phyloP scores from a whole-genome alignment of 2,888 invertebrate genomes.

The Globia sparganii region DNA sequence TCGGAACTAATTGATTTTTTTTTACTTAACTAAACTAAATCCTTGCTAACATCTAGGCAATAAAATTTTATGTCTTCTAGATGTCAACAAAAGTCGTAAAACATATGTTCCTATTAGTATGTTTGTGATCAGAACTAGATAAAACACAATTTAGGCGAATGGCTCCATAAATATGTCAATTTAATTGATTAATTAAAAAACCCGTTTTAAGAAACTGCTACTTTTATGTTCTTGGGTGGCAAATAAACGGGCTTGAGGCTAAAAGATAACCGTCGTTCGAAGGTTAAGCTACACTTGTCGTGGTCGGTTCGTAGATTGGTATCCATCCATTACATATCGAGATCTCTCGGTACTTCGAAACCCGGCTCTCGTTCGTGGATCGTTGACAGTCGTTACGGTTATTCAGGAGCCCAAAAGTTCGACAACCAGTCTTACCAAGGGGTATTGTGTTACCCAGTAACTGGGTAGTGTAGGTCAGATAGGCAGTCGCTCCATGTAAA shows the following conservation, averaged over 20 bases:
- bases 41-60: conserved; percentile 1
- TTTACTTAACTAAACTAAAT: conserved; percentile 10
- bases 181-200: conserved; percentile 12
- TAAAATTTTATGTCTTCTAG: conserved; percentile 39
- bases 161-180: conserved; percentile 8
- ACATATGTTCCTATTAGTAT: conserved; percentile 36
- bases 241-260: neutral
- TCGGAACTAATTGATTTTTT: conserved; percentile 33
- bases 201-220: neutral
- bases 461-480: too few species aligned
- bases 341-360: neutral
- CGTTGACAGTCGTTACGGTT: neutral
- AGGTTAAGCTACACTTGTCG: neutral
- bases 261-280: neutral
- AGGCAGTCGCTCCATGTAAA: too few species aligned
- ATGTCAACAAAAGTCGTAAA: conserved; percentile 28
- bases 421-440: too few species aligned
- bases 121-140: conserved; percentile 26
- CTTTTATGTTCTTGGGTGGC: neutral
- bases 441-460: too few species aligned
- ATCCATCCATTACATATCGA: too few species aligned
- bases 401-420: neutral
- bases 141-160: conserved; percentile 15
- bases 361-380: too few species aligned
- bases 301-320: neutral